Percentiles rank a stretch among this genome's conserved stretches.
Conservation (phyloP, 2,888 invertebrate genomes). For the Cerastis leucographa region DNA sequence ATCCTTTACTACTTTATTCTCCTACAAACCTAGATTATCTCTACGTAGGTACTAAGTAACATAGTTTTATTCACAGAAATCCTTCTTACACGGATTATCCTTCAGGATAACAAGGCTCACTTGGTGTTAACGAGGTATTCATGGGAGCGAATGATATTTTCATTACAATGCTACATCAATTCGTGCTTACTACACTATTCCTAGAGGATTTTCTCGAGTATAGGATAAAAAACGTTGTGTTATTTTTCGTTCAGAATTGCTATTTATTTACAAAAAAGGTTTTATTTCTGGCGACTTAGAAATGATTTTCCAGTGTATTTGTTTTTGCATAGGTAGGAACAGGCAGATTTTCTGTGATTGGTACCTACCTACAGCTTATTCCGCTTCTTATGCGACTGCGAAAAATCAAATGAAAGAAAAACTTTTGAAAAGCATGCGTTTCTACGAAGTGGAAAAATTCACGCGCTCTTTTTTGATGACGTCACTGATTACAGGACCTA, state of each 20-base stretch:
- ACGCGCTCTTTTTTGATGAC: no score
- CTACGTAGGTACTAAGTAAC: not conserved
- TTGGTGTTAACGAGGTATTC: slow-evolving; percentile 54
- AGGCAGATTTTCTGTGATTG: not conserved
- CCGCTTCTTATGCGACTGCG: not conserved
- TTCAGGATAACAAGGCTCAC: slow-evolving; percentile 27
- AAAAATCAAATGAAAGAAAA: not conserved
- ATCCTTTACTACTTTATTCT: slow-evolving; percentile 34
- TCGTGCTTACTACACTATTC: slow-evolving; percentile 41
- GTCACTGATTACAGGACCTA: no score
- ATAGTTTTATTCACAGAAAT: slow-evolving; percentile 15
- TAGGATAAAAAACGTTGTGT: slow-evolving; percentile 20
- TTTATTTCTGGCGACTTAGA: slow-evolving; percentile 1
- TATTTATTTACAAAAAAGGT: slow-evolving; percentile 30
- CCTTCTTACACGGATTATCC: slow-evolving; percentile 29
- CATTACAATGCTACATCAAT: slow-evolving; percentile 55
- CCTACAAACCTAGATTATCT: slow-evolving; percentile 12
- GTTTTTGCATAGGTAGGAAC: slow-evolving; percentile 1
- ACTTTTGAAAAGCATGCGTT: not conserved
- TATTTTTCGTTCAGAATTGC: slow-evolving; percentile 41
- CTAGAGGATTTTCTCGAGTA: slow-evolving; percentile 17
- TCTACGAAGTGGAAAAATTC: no score
- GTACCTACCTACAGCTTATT: not conserved
- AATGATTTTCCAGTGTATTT: slow-evolving; percentile 8
- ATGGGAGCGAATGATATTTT: slow-evolving; percentile 58